phyloP scores from a whole-genome alignment of 2,797 vertebrate genomes.

The Sebastes alutus region DNA sequence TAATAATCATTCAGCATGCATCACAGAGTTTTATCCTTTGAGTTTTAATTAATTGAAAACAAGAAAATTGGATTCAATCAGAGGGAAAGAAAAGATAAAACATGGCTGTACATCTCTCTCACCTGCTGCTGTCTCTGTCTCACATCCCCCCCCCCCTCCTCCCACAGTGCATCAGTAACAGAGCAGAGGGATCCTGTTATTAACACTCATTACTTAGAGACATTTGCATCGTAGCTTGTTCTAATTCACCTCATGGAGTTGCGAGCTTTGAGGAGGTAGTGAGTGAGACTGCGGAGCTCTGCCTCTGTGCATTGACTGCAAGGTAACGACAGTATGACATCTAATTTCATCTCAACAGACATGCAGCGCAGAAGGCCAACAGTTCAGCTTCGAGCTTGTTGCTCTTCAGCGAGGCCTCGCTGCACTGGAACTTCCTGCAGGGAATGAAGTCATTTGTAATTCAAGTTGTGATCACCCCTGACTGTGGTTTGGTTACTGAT shows the following conservation, averaged over 20 bases:
- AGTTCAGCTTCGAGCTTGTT: not conserved
- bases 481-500: conserved; percentile 1
- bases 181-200: conserved; percentile 28
- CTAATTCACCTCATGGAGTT: conserved; percentile 21
- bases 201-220: conserved; percentile 39
- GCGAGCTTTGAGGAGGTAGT: not conserved
- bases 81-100: conserved; percentile 28
- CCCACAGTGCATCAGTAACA: not conserved
- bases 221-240: conserved; percentile 36
- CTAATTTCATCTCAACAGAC: not conserved
- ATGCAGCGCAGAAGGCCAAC: not conserved
- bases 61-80: conserved; percentile 48
- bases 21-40: conserved; percentile 19
- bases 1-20: conserved; percentile 33
- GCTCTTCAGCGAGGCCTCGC: not conserved
- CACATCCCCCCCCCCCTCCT: not conserved
- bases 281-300: not conserved
- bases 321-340: conserved; percentile 3
- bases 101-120: not conserved
- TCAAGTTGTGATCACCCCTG: conserved; percentile 22
- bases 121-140: conserved; percentile 15
- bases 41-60: conserved; percentile 51
- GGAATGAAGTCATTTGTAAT: conserved; percentile 6
- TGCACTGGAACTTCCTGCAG: not conserved
- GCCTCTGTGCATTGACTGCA: not conserved